Conservation (phyloP, 2,888 invertebrate genomes). For the Tipula unca region DNA sequence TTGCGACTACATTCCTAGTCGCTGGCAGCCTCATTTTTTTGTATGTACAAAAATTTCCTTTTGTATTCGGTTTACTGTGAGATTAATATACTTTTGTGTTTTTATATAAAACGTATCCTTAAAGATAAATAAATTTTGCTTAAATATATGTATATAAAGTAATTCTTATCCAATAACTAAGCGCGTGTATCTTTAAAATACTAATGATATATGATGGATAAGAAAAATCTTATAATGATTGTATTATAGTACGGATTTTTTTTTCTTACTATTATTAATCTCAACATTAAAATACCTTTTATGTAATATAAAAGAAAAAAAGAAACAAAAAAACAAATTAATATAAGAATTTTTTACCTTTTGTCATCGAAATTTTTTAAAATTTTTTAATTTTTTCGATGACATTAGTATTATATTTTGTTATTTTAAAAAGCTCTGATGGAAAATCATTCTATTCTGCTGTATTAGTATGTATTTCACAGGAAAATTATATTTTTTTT, state of each 20-base stretch:
- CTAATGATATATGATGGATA: neutral
- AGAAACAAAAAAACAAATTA: neutral
- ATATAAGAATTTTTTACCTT: neutral
- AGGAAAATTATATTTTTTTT: neutral
- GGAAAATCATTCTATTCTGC: neutral
- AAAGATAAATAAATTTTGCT: neutral
- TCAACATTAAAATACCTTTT: neutral
- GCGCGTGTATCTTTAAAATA: neutral
- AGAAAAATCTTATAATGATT: neutral
- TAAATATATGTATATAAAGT: neutral
- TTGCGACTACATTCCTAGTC: conserved; percentile 15
- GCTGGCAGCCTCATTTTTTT: conserved; percentile 16
- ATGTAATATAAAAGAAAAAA: neutral
- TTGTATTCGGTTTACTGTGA: neutral
- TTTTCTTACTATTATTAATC: neutral
- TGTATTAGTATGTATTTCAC: neutral
- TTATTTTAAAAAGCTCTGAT: neutral
- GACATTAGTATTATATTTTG: conserved; percentile 14
- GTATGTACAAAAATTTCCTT: neutral
- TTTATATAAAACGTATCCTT: neutral
- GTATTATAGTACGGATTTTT: neutral
- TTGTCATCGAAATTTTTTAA: conserved; percentile 15
- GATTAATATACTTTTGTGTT: neutral
- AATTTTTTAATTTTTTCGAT: conserved; percentile 9
- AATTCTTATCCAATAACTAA: neutral